Evolutionary conservation across 2,797 vertebrate genomes (phyloP).

Genomic region (Chelon labrosus): DNA sequence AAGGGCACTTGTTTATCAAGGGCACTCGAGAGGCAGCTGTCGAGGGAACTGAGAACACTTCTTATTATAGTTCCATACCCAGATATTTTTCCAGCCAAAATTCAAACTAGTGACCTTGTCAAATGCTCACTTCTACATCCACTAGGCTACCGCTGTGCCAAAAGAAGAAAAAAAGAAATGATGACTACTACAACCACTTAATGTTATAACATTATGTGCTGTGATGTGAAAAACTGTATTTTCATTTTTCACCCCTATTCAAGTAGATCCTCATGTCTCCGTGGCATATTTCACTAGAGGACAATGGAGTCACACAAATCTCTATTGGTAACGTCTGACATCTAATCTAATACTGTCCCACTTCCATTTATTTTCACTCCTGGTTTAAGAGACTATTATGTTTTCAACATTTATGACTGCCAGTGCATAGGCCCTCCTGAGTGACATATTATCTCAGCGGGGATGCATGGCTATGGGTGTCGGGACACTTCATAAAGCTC

Average conservation of each 20-base stretch:
- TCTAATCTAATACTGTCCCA: slow-evolving; percentile 67
- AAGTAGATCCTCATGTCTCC: slow-evolving; percentile 50
- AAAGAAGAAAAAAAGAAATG: not conserved
- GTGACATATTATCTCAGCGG: slow-evolving; percentile 50
- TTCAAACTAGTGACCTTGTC: slow-evolving; percentile 59
- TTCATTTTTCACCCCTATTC: slow-evolving; percentile 44
- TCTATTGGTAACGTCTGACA: slow-evolving; percentile 68
- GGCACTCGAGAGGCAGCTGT: slow-evolving; percentile 7
- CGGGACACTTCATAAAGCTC: slow-evolving; percentile 67
- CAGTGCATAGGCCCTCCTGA: slow-evolving; percentile 47
- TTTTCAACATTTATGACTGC: slow-evolving; percentile 67
- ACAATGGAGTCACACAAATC: slow-evolving; percentile 77
- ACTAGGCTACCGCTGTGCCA: slow-evolving; percentile 33
- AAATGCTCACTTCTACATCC: slow-evolving; percentile 27
- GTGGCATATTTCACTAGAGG: slow-evolving; percentile 61
- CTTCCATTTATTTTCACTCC: slow-evolving; percentile 73
- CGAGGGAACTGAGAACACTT: slow-evolving; percentile 9
- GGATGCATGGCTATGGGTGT: slow-evolving; percentile 54
- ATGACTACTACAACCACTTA: slow-evolving; percentile 47
- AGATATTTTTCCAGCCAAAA: slow-evolving; percentile 37
- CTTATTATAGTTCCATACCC: slow-evolving; percentile 28
- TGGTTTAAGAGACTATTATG: slow-evolving; percentile 76
- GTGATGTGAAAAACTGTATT: slow-evolving; percentile 40
- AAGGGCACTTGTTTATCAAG: slow-evolving; percentile 49
- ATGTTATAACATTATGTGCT: slow-evolving; percentile 38